Conservation (phyloP, 2,113 vertebrate species). For the Petroica traversi region DNA sequence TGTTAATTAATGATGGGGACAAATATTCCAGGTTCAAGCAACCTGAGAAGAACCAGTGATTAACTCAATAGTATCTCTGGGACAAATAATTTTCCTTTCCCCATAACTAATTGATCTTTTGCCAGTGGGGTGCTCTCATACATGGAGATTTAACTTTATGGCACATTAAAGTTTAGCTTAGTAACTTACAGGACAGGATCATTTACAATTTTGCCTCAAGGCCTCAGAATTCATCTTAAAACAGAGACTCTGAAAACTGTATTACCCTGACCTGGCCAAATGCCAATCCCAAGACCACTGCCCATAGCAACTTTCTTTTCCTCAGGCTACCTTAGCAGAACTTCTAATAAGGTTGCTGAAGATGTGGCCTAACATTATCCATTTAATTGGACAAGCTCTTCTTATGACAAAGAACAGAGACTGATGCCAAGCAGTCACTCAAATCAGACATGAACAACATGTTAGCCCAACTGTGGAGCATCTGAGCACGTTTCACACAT, state of each 20-base stretch:
- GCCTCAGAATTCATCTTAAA: background rate
- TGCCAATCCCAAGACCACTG: background rate
- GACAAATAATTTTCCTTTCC: background rate
- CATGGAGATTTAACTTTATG: background rate
- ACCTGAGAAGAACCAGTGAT: background rate
- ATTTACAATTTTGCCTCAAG: background rate
- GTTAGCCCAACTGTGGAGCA: background rate
- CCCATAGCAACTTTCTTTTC: background rate
- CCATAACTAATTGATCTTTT: constrained; percentile 16
- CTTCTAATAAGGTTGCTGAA: background rate
- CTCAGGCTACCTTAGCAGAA: background rate
- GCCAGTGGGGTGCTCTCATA: background rate
- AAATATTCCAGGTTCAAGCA: background rate
- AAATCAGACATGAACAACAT: background rate
- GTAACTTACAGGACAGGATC: background rate
- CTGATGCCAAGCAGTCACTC: background rate
- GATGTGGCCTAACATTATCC: background rate
- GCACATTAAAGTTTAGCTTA: constrained; percentile 4
- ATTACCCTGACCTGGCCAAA: background rate
- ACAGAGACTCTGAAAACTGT: background rate
- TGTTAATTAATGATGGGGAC: background rate
- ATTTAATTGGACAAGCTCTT: background rate
- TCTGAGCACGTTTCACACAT: background rate
- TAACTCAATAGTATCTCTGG: background rate
- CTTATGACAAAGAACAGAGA: background rate